A percentile compares a stretch with the other conserved stretches of the same genome.
Evolutionary conservation across 2,113 vertebrate species (phyloP).

Genomic region (Pandion haliaetus): DNA sequence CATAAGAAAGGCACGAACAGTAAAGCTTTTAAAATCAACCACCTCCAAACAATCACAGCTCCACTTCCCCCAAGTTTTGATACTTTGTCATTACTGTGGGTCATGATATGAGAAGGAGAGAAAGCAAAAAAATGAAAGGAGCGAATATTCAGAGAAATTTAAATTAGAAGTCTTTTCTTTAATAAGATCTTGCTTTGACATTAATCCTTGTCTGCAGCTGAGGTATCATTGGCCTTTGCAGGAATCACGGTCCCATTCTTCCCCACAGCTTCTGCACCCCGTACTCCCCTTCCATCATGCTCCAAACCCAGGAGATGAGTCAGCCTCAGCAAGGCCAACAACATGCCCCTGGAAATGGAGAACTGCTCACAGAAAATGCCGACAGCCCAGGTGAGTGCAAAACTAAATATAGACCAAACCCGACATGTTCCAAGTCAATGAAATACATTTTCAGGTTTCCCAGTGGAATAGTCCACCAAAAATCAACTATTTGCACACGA

Average conservation of each 20-base stretch:
- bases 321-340: neutral
- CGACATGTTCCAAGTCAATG: rapidly evolving
- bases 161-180: neutral
- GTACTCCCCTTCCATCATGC: neutral
- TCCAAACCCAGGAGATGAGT: neutral
- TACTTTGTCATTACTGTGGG: neutral
- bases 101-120: neutral
- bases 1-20: neutral
- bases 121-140: neutral
- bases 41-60: neutral
- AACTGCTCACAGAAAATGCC: neutral
- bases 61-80: neutral
- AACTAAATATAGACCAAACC: neutral
- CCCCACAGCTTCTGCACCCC: neutral
- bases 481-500: neutral
- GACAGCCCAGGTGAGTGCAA: neutral
- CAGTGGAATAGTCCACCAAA: neutral
- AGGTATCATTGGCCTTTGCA: neutral
- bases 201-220: neutral
- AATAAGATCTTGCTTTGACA: neutral
- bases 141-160: neutral
- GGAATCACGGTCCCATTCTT: neutral
- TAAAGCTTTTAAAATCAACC: neutral
- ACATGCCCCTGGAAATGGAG: neutral
- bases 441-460: neutral